phyloP scores from a whole-genome alignment of 2,888 invertebrate species.

The Cyclophora punctaria region DNA sequence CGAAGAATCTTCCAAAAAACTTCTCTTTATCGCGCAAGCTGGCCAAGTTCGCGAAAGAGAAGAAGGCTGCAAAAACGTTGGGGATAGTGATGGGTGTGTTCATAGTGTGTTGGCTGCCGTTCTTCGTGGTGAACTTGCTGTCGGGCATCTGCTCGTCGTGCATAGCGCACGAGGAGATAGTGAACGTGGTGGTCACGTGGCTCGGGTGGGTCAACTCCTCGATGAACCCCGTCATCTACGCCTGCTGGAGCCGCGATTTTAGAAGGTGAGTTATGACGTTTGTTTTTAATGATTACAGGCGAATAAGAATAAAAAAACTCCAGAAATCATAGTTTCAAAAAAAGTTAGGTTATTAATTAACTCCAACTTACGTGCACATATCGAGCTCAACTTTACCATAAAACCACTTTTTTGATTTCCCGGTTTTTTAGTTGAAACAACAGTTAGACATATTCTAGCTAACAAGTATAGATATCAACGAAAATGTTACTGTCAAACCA shows the following conservation, averaged over 20 bases:
- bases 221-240: conserved; percentile 98
- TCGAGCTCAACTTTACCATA: too few relatives aligned
- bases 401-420: too few relatives aligned
- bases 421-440: too few relatives aligned
- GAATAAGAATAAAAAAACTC: too few relatives aligned
- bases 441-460: too few relatives aligned
- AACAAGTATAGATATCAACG: too few relatives aligned
- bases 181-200: conserved; percentile 93
- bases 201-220: conserved; percentile 96
- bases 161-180: conserved; percentile 90
- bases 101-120: conserved; percentile 97
- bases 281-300: too few relatives aligned
- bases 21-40: conserved; percentile 94
- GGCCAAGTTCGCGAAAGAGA: conserved; percentile 96
- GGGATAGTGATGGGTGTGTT: conserved; percentile 98
- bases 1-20: conserved; percentile 85
- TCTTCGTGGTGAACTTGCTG: conserved; percentile 95
- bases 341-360: too few relatives aligned
- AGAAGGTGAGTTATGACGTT: conserved; percentile 78
- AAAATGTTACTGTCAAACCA: too few relatives aligned
- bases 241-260: conserved; percentile 98
- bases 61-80: conserved; percentile 97
- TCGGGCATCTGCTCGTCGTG: conserved; percentile 92
- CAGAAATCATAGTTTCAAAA: too few relatives aligned
- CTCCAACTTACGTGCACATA: too few relatives aligned